Evolutionary conservation across 2,797 vertebrate genomes (phyloP), one percentile per base, ranked within the genome.

Genomic region (Tympanoctomys barrerae): DNA sequence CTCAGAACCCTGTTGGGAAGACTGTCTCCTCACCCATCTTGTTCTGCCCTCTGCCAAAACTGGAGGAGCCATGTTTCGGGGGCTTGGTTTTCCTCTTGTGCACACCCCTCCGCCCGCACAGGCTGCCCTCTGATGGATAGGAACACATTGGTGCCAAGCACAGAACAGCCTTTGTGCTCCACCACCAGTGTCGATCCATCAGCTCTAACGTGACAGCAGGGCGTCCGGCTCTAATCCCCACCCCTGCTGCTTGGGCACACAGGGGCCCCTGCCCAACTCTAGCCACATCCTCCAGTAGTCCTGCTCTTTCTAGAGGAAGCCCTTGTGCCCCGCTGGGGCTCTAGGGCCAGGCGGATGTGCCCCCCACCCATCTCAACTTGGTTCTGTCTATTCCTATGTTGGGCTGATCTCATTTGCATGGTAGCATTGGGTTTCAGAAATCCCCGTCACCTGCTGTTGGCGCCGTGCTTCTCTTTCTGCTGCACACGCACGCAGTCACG

Each of bases 111-210:
- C 88, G 3, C 87, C 95, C 79, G 77, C 64, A 62, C 95, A 95
- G 95, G 97, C 98, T 97, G 96, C 91, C 97, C 99, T 98, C 94
- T 99, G 99, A 99, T 98, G 98, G 99, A 99, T 99, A 97, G 98
- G 98, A 99, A 99, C 99, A 99, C 98, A 98, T 99, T 99, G 98
- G 98, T 97, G 98, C 96, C 96, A 96, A 95, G 39, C 68, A 98
- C 90, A 97, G 98, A 97, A 99, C 99, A 98, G 97, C 98, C 99
- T 99, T 99, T 99, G 99, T 99, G 98, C 98, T 98, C 98, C 77
- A 98, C 99, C 99, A 99, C 99, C 99, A 99, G 99, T 98, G 99
- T 88, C 98, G 96, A 99, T 99, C 99, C 99, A 99, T 99, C 99
- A 99, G 96, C 98, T 95, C 97, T 99, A 99, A 99, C 99, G 99